Evolutionary conservation across 1,140 invertebrate genomes (phyloP), one percentile per base, ranked within the genome.

Genomic region (Drosophila hydei): DNA sequence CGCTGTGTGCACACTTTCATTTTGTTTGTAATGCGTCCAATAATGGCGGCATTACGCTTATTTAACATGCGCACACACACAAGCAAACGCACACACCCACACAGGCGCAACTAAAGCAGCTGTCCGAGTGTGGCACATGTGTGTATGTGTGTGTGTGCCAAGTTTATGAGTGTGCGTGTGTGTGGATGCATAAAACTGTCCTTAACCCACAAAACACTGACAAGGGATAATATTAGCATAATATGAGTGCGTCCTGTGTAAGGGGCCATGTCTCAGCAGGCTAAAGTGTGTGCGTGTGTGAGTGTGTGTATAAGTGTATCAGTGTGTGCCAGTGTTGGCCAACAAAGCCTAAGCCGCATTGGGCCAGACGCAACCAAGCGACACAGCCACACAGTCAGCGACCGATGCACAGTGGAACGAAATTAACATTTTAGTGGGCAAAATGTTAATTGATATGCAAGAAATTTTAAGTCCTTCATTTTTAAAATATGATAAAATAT

Each of bases 41-140:
- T 88, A 88, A 88, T 88, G 87, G 83, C 80, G 75, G 83, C 78
- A 88, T 88, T 88, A 88, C 83, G 83, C 83, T 83, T 80, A 88
- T 88, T 88, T 88, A 87, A 87, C 83, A 87, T 87, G 83, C 75
- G 71, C 68, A 64, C 59, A 80, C 60, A 78, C 75, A 68, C 52
- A n/a, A n/a, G n/a, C n/a, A n/a, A n/a, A 72, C 30, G 40, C 50
- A 58, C 40, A 38, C 56, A 58, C 38, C 45, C 50, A 40, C 40
- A 54, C 56, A 51, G 0, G 14, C 16, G 55, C 42, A 42, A 51
- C 55, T 61, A 76, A 81, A 69, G 43, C 80, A 79, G 76, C 67
- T 84, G 79, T 73, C 75, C 55, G 70, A 71, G 55, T 50, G 55
- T 63, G 42, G 54, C 65, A 79, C 67, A 75, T 65, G 50, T 48